Evolutionary conservation across 1,140 invertebrate genomes (phyloP), one percentile per base, ranked within the genome.

Genomic region (Plutomurus gul): DNA sequence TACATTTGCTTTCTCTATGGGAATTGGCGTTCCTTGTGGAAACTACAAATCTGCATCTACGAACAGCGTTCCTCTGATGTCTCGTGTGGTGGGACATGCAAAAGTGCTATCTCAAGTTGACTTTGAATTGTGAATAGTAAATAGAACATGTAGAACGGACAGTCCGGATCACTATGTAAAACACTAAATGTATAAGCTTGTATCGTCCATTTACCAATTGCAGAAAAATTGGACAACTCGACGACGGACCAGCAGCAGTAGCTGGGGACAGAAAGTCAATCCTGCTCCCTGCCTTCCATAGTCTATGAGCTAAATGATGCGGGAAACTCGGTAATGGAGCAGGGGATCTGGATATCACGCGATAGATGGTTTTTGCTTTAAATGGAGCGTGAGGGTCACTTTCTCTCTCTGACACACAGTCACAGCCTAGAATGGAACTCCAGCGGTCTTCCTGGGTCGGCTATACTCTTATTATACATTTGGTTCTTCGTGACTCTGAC

Each of bases 281-380:
- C 25, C 43, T 11, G 27, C n/a, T 36, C 25, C 56, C 36, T 65
- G 56, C 36, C 43, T 65, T 46, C 27, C 39, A 75, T 46, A 75
- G 22, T 40, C 73, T 75, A 30, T 74, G 43, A 75, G 73, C 73
- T 75, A 75, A 75, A 75, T 75, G 73, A 75, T 75, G 43, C 73
- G 73, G 27, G 73, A 33, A 75, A 75, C 46, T 75, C 43, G 22
- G 73, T 75, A 75, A 75, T 75, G 73, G 73, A 49, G 22, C 40
- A 22, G 27, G 73, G 43, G 73, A 75, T 16, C 56, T 65, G 56
- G 56, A 65, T 65, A 30, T 65, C 25, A 65, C 36, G 27, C 16
- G 56, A 33, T 65, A 65, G 25, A 65, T 33, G 25, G 27, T n/a
- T 33, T 65, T 65, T 30, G 25, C 36, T 7, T 16, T 65, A 36